Base-by-base conservation (phyloP, 2,113 vertebrate genomes). In the Alethe castanea region DNA sequence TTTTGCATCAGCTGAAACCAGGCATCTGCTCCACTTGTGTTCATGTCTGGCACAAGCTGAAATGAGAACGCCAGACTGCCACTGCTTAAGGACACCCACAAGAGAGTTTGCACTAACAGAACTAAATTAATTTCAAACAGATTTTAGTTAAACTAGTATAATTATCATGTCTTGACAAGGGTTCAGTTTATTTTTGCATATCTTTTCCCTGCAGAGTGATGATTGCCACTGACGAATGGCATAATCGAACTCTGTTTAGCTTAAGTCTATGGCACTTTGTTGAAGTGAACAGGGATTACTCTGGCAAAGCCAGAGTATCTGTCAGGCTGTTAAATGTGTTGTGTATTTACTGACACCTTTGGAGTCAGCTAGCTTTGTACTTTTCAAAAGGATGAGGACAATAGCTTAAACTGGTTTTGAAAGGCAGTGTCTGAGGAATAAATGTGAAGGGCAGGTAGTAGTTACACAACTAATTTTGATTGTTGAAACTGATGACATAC, bases 131-230 rank as follows among this genome's bases (percentile, higher is more conserved):
- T 89, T 95, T 95, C 70, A 42, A 95, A 72, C 54, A 76, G 74
- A 61, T 89, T 91, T 92, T 86, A 81, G 77, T 93, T 92, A 74
- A 96, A 86, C 76, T 84, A 90, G 65, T 84, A 42, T 54, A 86
- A 86, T 94, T 86, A 92, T 54, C 44, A 52, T 52, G 44, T 54
- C 80, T 81, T 70, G 80, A 93, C 74, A 92, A 56, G 69, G 48
- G 47, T 81, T 81, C 60, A 10, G 54, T 85, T 78, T 66, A 38
- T 57, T 92, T 89, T 82, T 90, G n/a, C 25, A 0, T 65, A 28
- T 80, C 42, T 81, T 77, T 72, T 90, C 86, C 73, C 83, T 71
- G 44, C 45, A 53, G 77, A 91, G 67, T 24, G 38, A 47, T 29
- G 57, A 76, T 47, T 92, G 74, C 73, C 73, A 65, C 84, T 79